Evolutionary conservation across 2,797 vertebrate species (phyloP).

Genomic region (Avahi laniger): DNA sequence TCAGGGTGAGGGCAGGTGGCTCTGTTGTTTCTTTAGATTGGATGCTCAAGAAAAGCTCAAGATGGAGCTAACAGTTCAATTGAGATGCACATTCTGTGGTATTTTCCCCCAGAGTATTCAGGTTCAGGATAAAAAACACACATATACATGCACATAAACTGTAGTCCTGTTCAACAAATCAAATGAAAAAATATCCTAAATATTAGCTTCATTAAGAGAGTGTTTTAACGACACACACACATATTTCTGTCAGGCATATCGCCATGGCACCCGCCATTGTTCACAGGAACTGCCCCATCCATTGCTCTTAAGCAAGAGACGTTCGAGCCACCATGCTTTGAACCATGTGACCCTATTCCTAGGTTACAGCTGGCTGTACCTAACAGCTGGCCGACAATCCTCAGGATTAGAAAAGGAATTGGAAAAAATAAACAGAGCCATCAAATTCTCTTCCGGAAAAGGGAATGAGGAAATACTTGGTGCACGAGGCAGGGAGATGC

Average conservation of each 20-base stretch:
- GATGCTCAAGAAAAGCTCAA: not conserved
- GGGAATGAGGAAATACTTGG: not conserved
- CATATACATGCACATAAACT: not conserved
- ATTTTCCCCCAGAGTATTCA: not conserved
- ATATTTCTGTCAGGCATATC: not conserved
- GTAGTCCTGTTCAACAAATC: not conserved
- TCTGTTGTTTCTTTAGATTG: not conserved
- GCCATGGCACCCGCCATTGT: not conserved
- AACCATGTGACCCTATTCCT: not conserved
- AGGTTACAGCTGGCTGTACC: not conserved
- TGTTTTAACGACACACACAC: not conserved
- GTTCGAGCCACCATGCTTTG: not conserved
- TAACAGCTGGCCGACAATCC: not conserved
- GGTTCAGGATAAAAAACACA: not conserved
- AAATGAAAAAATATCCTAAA: not conserved
- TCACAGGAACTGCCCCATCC: not conserved
- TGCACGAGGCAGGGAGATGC: not conserved
- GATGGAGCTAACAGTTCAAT: not conserved
- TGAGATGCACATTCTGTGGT: not conserved
- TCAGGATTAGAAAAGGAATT: not conserved
- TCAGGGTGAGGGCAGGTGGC: not conserved
- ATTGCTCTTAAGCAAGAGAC: not conserved
- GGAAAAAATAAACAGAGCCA: not conserved
- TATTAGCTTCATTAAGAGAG: conserved; percentile 26
- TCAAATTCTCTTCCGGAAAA: not conserved